Evolutionary conservation across 2,797 vertebrate species (phyloP).

Genomic region (Pangasius macronema): DNA sequence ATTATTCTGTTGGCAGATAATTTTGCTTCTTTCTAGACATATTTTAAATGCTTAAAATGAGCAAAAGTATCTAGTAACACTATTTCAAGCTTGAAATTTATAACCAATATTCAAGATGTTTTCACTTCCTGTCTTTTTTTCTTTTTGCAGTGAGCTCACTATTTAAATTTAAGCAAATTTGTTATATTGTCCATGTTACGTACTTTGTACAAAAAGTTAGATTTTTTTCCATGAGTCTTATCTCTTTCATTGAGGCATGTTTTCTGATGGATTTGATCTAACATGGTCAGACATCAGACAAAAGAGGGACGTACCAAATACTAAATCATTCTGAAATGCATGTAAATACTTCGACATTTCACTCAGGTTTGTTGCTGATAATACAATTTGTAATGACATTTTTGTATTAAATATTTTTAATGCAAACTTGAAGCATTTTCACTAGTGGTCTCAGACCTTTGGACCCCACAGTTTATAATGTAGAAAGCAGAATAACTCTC

Average conservation of each 20-base stretch:
- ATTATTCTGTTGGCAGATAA: not conserved
- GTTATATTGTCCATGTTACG: not conserved
- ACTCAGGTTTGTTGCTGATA: not conserved
- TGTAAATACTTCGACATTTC: not conserved
- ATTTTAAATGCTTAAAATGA: not conserved
- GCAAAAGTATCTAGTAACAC: not conserved
- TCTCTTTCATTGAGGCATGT: not conserved
- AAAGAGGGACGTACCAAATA: not conserved
- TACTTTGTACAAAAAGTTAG: not conserved
- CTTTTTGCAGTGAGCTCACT: not conserved
- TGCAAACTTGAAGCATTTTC: not conserved
- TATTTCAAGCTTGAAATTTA: not conserved
- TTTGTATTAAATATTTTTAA: not conserved
- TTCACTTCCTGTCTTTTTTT: not conserved
- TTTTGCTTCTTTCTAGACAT: not conserved
- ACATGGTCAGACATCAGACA: not conserved
- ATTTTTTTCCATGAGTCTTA: not conserved
- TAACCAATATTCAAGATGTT: not conserved
- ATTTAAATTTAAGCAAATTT: not conserved
- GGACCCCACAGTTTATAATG: not conserved
- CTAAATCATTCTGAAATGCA: not conserved
- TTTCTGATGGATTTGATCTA: not conserved
- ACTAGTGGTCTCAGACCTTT: not conserved
- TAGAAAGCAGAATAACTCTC: not conserved
- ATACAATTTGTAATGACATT: not conserved